Base-by-base conservation (phyloP, 2,113 vertebrate species). In the Orthonyx spaldingii region DNA sequence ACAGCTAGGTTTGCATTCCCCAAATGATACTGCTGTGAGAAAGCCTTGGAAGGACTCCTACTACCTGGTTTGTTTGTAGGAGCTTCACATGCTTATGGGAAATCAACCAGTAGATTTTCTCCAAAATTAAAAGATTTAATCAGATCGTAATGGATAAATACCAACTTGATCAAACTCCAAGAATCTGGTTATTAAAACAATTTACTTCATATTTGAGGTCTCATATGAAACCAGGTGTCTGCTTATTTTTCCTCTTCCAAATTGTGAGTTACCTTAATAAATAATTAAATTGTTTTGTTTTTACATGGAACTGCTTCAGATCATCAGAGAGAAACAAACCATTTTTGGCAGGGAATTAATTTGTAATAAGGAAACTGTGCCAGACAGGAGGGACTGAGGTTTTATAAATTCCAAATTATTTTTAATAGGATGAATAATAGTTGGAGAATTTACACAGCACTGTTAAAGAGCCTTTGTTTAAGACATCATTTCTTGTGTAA, bases 301-400 rank as follows among this genome's bases (percentile, higher is more conserved):
- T 76, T 92, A 72, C 71, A 70, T 84, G 69, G 35, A 84, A 77
- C 86, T 90, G 78, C 63, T 91, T 89, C 52, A 80, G 68, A 90
- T 93, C 61, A 89, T 71, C 49, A 68, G 80, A 83, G 37, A 70
- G 91, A 91, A 96, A 16, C 56, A 94, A 93, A 75, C 23, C 24
- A 46, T 37, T 94, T 93, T 93, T 92, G 89, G 33, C 66, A 91
- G 87, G 65, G 64, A 81, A 91, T 90, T 78, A 76, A 86, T 96
- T 92, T 90, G 33, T 83, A 80, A 77, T 93, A 76, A 84, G 61
- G 60, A 88, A 82, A 84, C 44, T 42, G 35, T 93, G 55, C 57
- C 82, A 84, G 70, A 15, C 39, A 81, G 65, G n/a, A 64, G 63
- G 90, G 55, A 78, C 4, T 2, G 56, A 75, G 35, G 23, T 64